These are phyloP conservation scores for Sminthurinus signatus DNA, from an alignment of 1,140 invertebrate genomes.

Conservation along the genomic window DNA sequence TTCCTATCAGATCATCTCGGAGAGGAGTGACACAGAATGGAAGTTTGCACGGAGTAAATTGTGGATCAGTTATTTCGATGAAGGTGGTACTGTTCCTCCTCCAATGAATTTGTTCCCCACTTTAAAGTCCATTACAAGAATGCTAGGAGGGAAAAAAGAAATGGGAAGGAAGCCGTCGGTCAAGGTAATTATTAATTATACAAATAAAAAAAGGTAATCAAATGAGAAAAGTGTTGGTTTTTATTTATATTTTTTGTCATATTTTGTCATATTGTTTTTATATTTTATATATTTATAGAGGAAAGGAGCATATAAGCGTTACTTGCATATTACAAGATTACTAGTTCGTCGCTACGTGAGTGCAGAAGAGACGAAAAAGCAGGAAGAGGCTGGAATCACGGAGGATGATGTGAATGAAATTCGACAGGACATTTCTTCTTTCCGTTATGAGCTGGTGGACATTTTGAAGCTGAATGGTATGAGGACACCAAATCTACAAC, in stretches of 20 bases:
- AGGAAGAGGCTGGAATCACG: slow-evolving; percentile 70
- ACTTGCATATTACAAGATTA: slow-evolving; percentile 70
- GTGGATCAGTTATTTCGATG: slow-evolving; percentile 88
- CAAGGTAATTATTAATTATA: too few species aligned
- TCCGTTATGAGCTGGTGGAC: slow-evolving; percentile 76
- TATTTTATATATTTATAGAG: too few species aligned
- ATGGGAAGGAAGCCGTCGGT: too few species aligned
- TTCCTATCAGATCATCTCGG: slow-evolving; percentile 72
- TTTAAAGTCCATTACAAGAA: too few species aligned
- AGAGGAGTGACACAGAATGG: slow-evolving; percentile 75
- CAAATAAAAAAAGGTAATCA: too few species aligned
- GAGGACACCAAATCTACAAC: slow-evolving; percentile 63
- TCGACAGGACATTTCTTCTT: slow-evolving; percentile 75
- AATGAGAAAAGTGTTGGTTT: too few species aligned
- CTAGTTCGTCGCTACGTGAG: slow-evolving; percentile 79
- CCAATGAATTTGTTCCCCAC: slow-evolving; percentile 79
- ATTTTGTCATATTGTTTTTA: too few species aligned
- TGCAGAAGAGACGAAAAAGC: slow-evolving; percentile 63
- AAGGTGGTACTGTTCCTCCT: slow-evolving; percentile 70
- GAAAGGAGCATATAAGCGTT: slow-evolving; percentile 55
- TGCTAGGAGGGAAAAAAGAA: slow-evolving; percentile 48
- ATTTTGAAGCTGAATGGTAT: slow-evolving; percentile 71
- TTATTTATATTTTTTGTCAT: too few species aligned
- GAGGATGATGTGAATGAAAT: slow-evolving; percentile 90
- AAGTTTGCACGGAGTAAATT: slow-evolving; percentile 82